phyloP scores from a whole-genome alignment of 2,797 vertebrate genomes.

The Clangula hyemalis region DNA sequence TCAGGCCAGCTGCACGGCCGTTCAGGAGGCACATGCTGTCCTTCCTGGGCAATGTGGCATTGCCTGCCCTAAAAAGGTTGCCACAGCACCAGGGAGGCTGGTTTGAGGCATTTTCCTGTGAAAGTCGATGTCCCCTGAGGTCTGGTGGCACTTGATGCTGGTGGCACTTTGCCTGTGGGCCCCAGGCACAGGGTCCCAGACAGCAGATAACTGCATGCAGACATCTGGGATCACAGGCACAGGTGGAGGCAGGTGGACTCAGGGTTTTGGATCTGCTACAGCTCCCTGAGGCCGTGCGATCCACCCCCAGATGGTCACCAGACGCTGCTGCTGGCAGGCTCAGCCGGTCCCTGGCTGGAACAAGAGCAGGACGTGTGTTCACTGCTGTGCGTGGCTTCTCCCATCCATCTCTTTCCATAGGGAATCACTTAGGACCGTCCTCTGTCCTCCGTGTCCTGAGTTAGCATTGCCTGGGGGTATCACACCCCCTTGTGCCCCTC shows the following conservation, averaged over 20 bases:
- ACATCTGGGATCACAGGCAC: not conserved
- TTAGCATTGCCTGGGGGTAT: constrained; percentile 4
- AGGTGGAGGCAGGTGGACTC: not conserved
- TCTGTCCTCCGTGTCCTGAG: not conserved
- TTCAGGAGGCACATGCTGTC: accelerated
- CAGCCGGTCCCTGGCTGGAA: not conserved
- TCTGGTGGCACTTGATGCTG: not conserved
- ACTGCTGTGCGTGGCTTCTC: not conserved
- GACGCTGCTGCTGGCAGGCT: not conserved
- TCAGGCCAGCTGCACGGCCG: not conserved
- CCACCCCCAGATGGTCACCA: not conserved
- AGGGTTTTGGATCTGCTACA: not conserved
- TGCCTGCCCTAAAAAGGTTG: not conserved
- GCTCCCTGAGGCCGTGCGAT: not conserved
- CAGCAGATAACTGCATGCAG: not conserved
- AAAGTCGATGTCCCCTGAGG: not conserved
- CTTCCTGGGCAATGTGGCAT: not conserved
- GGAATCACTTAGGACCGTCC: not conserved
- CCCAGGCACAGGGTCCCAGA: not conserved
- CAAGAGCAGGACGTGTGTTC: not conserved
- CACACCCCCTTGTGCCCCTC: not conserved
- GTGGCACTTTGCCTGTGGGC: not conserved
- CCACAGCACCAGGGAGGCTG: not conserved
- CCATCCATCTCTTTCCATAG: not conserved
- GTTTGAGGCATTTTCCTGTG: not conserved